Percentiles rank a stretch among this genome's conserved stretches.
phyloP scores from a whole-genome alignment of 2,888 invertebrate species.

The Tachystola acroxantha region DNA sequence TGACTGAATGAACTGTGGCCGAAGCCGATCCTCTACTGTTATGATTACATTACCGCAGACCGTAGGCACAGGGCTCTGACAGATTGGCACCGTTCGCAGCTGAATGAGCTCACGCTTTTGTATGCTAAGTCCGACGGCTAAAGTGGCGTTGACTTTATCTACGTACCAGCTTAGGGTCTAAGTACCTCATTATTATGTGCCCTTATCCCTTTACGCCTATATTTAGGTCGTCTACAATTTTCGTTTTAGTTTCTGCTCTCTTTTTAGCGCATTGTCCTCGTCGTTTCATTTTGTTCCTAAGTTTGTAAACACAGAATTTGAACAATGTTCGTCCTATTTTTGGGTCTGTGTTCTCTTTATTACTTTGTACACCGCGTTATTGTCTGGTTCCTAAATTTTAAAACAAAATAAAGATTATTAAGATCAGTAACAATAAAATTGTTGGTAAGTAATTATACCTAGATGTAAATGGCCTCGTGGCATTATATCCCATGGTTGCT shows the following conservation, averaged over 20 bases:
- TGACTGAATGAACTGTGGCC: no score
- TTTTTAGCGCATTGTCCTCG: not conserved
- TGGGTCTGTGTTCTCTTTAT: no score
- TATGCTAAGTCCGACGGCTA: not conserved
- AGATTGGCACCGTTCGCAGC: not conserved
- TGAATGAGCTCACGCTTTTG: not conserved
- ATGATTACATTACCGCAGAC: constrained; percentile 5
- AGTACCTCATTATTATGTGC: not conserved
- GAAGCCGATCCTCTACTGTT: not conserved
- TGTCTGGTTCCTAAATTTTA: no score
- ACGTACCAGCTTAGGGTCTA: not conserved
- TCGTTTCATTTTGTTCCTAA: not conserved
- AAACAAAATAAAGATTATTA: no score
- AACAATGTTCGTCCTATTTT: not conserved
- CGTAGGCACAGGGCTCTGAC: constrained; percentile 1
- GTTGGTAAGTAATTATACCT: no score
- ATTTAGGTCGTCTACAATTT: no score
- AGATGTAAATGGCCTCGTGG: no score
- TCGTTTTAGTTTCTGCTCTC: no score
- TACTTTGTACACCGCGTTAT: no score
- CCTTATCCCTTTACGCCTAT: not conserved
- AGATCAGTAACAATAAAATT: no score
- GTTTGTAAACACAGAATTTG: no score
- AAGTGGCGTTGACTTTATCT: not conserved
- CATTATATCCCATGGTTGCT: no score